Base-by-base conservation (phyloP, 2,888 invertebrate species). In the Cryptocephalus moraei region DNA sequence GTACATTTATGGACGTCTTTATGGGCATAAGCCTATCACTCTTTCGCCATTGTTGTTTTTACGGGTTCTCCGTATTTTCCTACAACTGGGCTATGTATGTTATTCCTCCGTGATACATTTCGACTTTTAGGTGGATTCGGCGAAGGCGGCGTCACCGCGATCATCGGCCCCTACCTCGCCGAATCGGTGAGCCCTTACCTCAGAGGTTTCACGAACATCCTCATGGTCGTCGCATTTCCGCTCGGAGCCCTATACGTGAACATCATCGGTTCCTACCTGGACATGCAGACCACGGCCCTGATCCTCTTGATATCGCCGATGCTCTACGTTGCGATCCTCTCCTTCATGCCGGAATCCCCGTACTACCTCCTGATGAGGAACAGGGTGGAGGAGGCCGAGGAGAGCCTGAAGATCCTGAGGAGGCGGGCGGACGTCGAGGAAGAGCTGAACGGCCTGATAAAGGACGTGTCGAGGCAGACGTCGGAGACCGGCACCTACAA, bases 271-370 rank as follows among this genome's bases (percentile, higher is more conserved):
- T n/a, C 8, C 11, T 45, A 53, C 45, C 42, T 58, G 41, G 39
- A 46, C 32, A 49, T 57, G 11, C 41, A 44, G 32, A 48, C 46
- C 8, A 44, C 52, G 8, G 49, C 52, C 9, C 45, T 54, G 12
- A 47, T 55, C 32, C 51, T 43, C 32, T 10, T 53, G 8, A 31
- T 45, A 9, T 47, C 57, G 33, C 56, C 64, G 1, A 13, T 64
- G 1, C n/a, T 62, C 1, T 59, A 57, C 41, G 45, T 62, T 4
- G 13, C 54, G 9, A 44, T 52, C 3, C 57, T 62, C 42, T 32
- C 33, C 4, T 53, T 54, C 32, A 60, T 65, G 61, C 65, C 66
- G 0, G 66, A 66, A 55, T 60, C 62, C 1, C 67, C 67, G 1
- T 67, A 67, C 47, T 62, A 58, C 45, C 51, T 59, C 2, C 36